Conservation (phyloP, 2,888 invertebrate species). For the Acheta domesticus region DNA sequence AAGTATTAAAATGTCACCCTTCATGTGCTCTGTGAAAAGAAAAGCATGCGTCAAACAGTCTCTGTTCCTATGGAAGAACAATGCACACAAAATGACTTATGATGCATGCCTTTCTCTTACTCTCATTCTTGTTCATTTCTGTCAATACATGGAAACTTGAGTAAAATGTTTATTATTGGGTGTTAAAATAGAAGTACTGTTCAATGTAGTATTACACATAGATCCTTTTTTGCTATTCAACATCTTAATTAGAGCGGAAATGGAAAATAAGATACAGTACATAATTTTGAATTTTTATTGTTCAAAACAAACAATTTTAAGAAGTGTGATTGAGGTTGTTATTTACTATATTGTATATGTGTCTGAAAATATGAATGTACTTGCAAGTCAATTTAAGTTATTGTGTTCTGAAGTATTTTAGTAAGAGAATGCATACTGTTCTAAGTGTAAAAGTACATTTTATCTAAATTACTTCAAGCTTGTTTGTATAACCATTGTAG, state of each 20-base stretch:
- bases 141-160: conserved; percentile 18
- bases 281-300: neutral
- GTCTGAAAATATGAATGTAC: neutral
- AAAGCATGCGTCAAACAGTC: neutral
- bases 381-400: neutral
- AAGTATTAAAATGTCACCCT: neutral
- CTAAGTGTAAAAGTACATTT: neutral
- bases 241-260: neutral
- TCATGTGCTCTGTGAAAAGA: neutral
- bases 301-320: conserved; percentile 1
- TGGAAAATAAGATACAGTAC: neutral
- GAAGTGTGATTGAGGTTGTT: neutral
- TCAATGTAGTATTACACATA: conserved; percentile 18
- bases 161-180: conserved; percentile 18
- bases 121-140: neutral
- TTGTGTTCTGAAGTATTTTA: neutral
- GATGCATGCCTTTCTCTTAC: neutral
- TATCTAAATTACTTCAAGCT: neutral
- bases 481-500: neutral
- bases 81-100: neutral
- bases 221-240: neutral
- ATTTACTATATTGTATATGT: neutral
- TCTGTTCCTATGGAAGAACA: neutral
- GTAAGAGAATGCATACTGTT: neutral
- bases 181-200: neutral